phyloP scores from a whole-genome alignment of 2,113 vertebrate genomes.

The Xyliphius kryptos region DNA sequence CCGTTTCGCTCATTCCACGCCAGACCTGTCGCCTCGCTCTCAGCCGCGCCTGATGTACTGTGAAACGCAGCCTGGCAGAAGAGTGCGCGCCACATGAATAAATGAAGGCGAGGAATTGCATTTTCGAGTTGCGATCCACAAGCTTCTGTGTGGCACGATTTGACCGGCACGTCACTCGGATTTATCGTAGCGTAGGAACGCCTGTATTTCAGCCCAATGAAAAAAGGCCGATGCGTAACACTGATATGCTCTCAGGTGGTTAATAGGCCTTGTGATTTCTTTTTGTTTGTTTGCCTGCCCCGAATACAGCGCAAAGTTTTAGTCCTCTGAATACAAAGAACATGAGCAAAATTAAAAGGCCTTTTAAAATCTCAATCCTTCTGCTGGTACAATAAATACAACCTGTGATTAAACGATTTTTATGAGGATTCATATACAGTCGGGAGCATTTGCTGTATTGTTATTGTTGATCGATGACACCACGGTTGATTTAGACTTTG shows the following conservation, averaged over 20 bases:
- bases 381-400: no score
- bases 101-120: conserved; percentile 40
- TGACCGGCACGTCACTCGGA: conserved; percentile 9
- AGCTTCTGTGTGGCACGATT: not conserved
- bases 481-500: no score
- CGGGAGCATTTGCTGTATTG: no score
- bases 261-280: no score
- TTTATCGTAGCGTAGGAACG: not conserved
- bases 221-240: not conserved
- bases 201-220: not conserved
- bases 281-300: no score
- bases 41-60: conserved; percentile 49
- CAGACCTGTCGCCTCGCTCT: conserved; percentile 9
- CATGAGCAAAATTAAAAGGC: no score
- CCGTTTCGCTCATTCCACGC: conserved; percentile 46
- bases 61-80: conserved; percentile 54
- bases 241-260: not conserved
- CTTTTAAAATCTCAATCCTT: no score
- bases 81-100: conserved; percentile 55
- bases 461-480: no score
- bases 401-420: no score
- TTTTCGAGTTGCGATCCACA: conserved; percentile 30
- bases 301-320: no score
- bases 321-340: no score
- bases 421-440: no score